phyloP scores from a whole-genome alignment of 2,888 invertebrate genomes.

The Schrankia costaestrigalis region DNA sequence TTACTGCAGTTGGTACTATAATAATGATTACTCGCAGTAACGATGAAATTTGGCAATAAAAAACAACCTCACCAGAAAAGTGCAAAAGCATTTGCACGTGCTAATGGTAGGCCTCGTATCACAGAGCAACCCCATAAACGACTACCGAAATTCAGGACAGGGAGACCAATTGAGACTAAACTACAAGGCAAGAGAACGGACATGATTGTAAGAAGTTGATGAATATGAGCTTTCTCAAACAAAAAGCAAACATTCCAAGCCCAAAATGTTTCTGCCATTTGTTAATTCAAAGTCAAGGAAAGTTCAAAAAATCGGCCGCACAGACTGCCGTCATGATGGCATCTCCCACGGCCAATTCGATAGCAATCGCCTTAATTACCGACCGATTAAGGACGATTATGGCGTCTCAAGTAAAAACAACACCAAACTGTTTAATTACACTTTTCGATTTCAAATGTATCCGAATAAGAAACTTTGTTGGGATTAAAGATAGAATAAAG shows the following conservation, averaged over 20 bases:
- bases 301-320: constrained; percentile 37
- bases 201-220: too few relatives aligned
- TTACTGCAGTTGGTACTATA: too few relatives aligned
- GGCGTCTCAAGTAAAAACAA: constrained; percentile 33
- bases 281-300: constrained; percentile 25
- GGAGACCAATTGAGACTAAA: too few relatives aligned
- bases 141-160: too few relatives aligned
- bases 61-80: too few relatives aligned
- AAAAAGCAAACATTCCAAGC: constrained; percentile 25
- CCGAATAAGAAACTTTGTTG: constrained; percentile 30
- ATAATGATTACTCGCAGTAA: too few relatives aligned
- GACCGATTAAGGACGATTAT: constrained; percentile 43
- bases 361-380: constrained; percentile 44
- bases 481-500: constrained; percentile 17
- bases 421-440: constrained; percentile 41
- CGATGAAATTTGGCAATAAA: too few relatives aligned
- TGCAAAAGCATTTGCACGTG: too few relatives aligned
- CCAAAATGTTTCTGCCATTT: constrained; percentile 21
- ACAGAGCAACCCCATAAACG: too few relatives aligned
- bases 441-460: constrained; percentile 27
- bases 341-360: constrained; percentile 39
- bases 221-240: constrained; percentile 18
- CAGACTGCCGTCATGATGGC: constrained; percentile 32
- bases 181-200: too few relatives aligned
- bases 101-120: too few relatives aligned